Conservation (phyloP, 2,888 invertebrate species). For the Fabriciana adippe region DNA sequence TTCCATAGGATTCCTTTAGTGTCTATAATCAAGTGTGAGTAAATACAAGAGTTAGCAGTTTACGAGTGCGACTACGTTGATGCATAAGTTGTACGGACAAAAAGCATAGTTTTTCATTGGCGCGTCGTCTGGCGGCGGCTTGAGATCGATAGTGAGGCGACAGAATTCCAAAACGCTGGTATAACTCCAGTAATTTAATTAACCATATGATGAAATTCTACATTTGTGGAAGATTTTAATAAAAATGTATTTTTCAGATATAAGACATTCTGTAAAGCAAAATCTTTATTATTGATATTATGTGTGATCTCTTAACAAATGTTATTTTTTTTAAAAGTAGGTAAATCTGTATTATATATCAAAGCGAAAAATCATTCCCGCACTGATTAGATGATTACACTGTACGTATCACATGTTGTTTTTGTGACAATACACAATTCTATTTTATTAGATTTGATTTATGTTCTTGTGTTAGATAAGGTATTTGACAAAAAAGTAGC, state of each 20-base stretch:
- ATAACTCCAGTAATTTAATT: slow-evolving; percentile 22
- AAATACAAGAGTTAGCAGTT: slow-evolving; percentile 21
- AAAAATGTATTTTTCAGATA: neutral
- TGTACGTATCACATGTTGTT: too few relatives aligned
- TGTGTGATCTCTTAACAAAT: too few relatives aligned
- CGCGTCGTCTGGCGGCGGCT: slow-evolving; percentile 67
- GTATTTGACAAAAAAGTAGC: too few relatives aligned
- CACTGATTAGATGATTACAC: too few relatives aligned
- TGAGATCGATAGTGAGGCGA: slow-evolving; percentile 64
- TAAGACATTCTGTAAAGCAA: neutral
- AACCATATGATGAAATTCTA: slow-evolving; percentile 8
- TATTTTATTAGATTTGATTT: too few relatives aligned
- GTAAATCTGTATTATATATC: too few relatives aligned
- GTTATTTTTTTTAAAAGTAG: too few relatives aligned
- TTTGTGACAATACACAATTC: too few relatives aligned
- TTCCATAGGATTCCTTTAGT: neutral
- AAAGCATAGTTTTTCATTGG: slow-evolving; percentile 73
- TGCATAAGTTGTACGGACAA: slow-evolving; percentile 40
- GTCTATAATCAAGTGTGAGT: neutral
- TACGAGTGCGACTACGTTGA: slow-evolving; percentile 25
- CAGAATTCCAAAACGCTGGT: slow-evolving; percentile 53
- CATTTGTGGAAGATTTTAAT: slow-evolving; percentile 1
- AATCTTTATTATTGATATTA: neutral
- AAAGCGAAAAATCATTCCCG: too few relatives aligned
- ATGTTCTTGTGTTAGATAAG: too few relatives aligned